These are phyloP conservation scores for Todiramphus chloris DNA, from an alignment of 2,113 vertebrate genomes.

Conservation along the genomic window DNA sequence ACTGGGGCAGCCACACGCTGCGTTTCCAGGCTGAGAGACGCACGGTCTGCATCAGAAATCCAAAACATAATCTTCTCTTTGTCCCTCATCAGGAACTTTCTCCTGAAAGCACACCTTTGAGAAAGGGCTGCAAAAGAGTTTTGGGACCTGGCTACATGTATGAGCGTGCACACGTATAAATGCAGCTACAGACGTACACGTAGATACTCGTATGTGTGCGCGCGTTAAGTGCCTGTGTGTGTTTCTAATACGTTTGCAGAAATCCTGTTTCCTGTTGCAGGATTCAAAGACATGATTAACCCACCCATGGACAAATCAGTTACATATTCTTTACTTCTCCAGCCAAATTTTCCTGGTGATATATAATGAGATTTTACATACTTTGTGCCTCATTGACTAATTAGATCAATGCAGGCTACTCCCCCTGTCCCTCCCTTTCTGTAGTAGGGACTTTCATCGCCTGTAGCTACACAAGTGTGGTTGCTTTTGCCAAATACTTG, in stretches of 20 bases:
- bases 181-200: rapidly evolving
- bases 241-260: background rate
- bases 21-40: background rate
- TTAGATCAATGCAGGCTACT: slow-evolving; percentile 53
- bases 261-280: slow-evolving; percentile 11
- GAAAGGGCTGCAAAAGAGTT: background rate
- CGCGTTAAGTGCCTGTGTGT: background rate
- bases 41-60: background rate
- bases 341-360: slow-evolving; percentile 39
- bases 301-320: slow-evolving; percentile 40
- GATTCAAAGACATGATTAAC: background rate
- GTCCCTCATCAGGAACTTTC: background rate
- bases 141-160: background rate
- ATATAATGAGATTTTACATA: slow-evolving; percentile 54
- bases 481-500: slow-evolving; percentile 64
- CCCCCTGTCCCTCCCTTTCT: slow-evolving; percentile 38
- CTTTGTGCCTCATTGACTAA: slow-evolving; percentile 51
- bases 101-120: background rate
- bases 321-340: slow-evolving; percentile 31
- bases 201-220: background rate
- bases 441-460: slow-evolving; percentile 66
- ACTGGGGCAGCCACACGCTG: background rate
- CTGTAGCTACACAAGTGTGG: slow-evolving; percentile 53
- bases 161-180: rapidly evolving
- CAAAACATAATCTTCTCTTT: background rate